Conservation (phyloP, 1,140 invertebrate species). For the Dryas iulia region DNA sequence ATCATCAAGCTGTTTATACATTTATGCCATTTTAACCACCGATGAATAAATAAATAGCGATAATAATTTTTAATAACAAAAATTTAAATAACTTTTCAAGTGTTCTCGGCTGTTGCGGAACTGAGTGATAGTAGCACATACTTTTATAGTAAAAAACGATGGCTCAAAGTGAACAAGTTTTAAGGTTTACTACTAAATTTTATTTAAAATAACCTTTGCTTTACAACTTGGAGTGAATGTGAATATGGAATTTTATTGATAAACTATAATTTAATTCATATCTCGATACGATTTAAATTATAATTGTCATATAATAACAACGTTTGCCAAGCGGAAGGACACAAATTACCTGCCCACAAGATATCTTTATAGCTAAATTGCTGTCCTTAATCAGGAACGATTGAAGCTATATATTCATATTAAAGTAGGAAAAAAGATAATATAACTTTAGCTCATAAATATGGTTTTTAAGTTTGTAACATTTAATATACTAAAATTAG, state of each 20-base stretch:
- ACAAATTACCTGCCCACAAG: constrained; percentile 46
- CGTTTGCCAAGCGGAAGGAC: background rate
- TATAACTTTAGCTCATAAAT: background rate
- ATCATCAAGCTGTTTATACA: no score
- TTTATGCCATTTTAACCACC: background rate
- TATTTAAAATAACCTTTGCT: background rate
- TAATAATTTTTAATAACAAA: background rate
- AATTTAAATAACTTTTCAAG: background rate
- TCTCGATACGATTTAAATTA: background rate
- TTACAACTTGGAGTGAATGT: background rate
- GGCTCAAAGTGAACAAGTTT: background rate
- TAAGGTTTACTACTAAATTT: background rate
- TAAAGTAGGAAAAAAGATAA: background rate
- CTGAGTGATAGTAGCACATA: background rate
- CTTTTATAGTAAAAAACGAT: background rate
- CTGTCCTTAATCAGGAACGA: constrained; percentile 9
- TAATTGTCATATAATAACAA: background rate
- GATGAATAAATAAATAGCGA: background rate
- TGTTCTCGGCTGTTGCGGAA: background rate
- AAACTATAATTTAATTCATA: no score
- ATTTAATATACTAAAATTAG: no score
- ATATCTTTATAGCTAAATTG: constrained; percentile 48
- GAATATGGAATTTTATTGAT: no score
- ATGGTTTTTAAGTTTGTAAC: background rate
- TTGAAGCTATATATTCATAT: background rate